Evolutionary conservation across 2,113 vertebrate species (phyloP).

Genomic region (Rattus rattus): DNA sequence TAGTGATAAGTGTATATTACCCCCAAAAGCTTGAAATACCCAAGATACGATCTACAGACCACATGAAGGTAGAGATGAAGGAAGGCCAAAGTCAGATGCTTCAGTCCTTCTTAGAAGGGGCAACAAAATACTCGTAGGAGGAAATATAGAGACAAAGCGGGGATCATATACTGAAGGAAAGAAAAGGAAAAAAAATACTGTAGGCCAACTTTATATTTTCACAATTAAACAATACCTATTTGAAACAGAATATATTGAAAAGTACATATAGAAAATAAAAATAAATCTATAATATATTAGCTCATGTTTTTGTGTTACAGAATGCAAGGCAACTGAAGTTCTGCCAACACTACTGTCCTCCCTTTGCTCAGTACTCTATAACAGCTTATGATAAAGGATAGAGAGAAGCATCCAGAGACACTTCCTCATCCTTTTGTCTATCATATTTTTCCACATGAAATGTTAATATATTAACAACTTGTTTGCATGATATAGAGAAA

Average conservation of each 20-base stretch:
- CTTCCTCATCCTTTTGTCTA: not conserved
- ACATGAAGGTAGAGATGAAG: too few relatives aligned
- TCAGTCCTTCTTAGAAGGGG: too few relatives aligned
- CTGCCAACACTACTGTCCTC: not conserved
- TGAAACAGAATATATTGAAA: not conserved
- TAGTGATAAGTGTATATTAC: too few relatives aligned
- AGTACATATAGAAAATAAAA: not conserved
- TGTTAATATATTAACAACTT: not conserved
- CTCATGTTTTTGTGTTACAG: not conserved
- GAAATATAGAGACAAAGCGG: too few relatives aligned
- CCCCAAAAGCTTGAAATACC: too few relatives aligned
- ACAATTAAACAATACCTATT: not conserved
- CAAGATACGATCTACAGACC: too few relatives aligned
- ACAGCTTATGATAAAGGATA: not conserved
- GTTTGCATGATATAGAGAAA: not conserved
- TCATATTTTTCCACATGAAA: not conserved
- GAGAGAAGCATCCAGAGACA: not conserved
- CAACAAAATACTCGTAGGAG: too few relatives aligned
- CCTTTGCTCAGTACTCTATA: not conserved
- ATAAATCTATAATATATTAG: not conserved
- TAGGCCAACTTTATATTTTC: not conserved
- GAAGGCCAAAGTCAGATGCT: too few relatives aligned
- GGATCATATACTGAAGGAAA: too few relatives aligned
- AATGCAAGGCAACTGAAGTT: not conserved
- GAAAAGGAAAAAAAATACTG: too few relatives aligned